Evolutionary conservation across 2,797 vertebrate species (phyloP), one percentile per base, ranked within the genome.

Genomic region (Onychomys arenicola): DNA sequence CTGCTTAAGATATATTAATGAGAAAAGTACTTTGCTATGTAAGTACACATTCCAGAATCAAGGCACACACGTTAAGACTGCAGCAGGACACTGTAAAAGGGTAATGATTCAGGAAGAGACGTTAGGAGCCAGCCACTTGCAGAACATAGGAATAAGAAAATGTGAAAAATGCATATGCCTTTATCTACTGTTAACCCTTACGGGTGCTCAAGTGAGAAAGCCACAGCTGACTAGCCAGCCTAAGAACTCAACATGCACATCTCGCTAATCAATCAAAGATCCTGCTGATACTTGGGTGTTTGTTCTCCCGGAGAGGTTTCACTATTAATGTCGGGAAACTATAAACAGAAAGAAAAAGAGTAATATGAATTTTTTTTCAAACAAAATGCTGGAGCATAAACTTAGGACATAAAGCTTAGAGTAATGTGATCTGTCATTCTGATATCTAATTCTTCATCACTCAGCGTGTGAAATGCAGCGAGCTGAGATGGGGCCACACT

Each of bases 251-350:
- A 94, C 98, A 98, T 94, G 98, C 98, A 97, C 85, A 76, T 96
- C 97, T 98, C 89, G 97, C 93, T 98, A 96, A 73, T 94, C 96
- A 97, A 77, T 97, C 97, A 97, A 96, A 98, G 85, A 97, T 80
- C 89, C 43, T 96, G 96, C 76, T 92, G 96, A 92, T 98, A 98
- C 98, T 98, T 98, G 98, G 98, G 96, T 96, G 96, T 98, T 95
- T 98, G 98, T 97, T 98, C 97, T 99, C 98, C 98, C 97, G 98
- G 96, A 97, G 97, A 97, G 93, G 97, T 97, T 87, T 98, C 97
- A 93, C 98, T 98, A 98, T 95, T 98, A 98, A 96, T 98, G 98
- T 97, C 95, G 98, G 98, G 98, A 98, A 98, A 98, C 98, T 98
- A 98, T 86, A 98, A 98, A 99, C 14, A 96, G 96, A 98, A 98